A percentile compares a stretch with the other conserved stretches of the same genome.
Evolutionary conservation across 1,140 invertebrate species (phyloP).

Genomic region (Medauroidea extradentata): DNA sequence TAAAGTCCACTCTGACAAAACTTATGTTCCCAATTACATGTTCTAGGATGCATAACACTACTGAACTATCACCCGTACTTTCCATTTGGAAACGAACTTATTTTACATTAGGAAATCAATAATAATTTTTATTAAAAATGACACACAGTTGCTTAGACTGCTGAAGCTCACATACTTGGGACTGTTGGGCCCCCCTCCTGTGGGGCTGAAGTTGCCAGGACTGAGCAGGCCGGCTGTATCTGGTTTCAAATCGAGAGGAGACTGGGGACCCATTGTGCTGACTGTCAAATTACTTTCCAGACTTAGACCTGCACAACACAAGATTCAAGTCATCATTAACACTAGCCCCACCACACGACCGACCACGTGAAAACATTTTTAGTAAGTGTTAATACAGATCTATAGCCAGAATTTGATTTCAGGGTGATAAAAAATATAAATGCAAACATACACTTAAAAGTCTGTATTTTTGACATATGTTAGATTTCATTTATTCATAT

Average conservation of each 20-base stretch:
- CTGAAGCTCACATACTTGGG: conserved; percentile 54
- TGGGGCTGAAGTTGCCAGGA: conserved; percentile 58
- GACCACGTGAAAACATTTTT: no score
- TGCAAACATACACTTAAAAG: no score
- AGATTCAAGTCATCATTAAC: background rate
- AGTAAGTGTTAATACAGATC: no score
- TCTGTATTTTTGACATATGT: no score
- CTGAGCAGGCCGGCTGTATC: conserved; percentile 71
- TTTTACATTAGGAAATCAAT: no score
- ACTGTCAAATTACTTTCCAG: conserved; percentile 65
- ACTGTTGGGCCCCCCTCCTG: conserved; percentile 50
- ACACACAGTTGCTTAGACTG: no score
- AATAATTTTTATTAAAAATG: no score
- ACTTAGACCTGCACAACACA: conserved; percentile 51
- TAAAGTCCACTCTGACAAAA: no score
- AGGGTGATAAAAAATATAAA: no score
- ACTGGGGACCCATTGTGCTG: conserved; percentile 69
- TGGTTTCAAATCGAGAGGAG: conserved; percentile 78
- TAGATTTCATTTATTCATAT: no score
- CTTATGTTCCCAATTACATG: background rate
- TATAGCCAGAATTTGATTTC: no score
- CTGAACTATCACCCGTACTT: background rate
- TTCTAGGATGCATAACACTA: background rate
- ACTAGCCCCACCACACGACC: no score
- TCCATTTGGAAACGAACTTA: background rate